phyloP scores from a whole-genome alignment of 2,888 invertebrate genomes.

The Sarcophaga rosellei region DNA sequence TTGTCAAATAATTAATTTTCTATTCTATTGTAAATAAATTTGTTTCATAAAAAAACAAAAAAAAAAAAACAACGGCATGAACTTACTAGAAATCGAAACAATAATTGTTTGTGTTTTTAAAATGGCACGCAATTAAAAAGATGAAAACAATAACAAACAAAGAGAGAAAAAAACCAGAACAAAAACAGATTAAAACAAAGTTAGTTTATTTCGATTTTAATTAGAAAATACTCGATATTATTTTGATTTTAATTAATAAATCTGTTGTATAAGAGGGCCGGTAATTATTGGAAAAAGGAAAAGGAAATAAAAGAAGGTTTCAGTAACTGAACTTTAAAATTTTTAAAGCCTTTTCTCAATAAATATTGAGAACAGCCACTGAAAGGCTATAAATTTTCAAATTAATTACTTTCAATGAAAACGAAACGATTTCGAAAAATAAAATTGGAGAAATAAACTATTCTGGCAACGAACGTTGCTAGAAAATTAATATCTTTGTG shows the following conservation, averaged over 20 bases:
- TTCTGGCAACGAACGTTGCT: conserved; percentile 2
- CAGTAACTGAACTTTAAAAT: neutral
- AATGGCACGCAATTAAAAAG: neutral
- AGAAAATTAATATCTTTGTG: conserved; percentile 17
- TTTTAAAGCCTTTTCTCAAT: neutral
- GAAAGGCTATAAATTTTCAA: conserved; percentile 32
- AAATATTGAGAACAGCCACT: neutral
- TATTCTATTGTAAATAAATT: conserved; percentile 37
- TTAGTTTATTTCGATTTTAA: neutral
- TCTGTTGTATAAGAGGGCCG: neutral
- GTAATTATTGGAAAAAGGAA: neutral
- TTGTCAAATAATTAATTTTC: conserved; percentile 53
- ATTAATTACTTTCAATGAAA: conserved; percentile 35
- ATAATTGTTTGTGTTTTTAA: neutral
- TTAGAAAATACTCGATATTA: neutral
- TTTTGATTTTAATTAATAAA: neutral
- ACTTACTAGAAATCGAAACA: neutral
- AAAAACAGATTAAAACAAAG: too few relatives aligned
- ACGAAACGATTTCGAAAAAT: neutral
- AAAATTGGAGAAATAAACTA: neutral
- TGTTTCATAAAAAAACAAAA: neutral
- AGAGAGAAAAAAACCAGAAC: neutral
- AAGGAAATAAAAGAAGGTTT: neutral
- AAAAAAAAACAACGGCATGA: conserved; percentile 24
- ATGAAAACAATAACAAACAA: neutral